Percentiles rank a stretch among this genome's conserved stretches.
phyloP scores from a whole-genome alignment of 2,113 vertebrate genomes.

The Pantherophis guttatus region DNA sequence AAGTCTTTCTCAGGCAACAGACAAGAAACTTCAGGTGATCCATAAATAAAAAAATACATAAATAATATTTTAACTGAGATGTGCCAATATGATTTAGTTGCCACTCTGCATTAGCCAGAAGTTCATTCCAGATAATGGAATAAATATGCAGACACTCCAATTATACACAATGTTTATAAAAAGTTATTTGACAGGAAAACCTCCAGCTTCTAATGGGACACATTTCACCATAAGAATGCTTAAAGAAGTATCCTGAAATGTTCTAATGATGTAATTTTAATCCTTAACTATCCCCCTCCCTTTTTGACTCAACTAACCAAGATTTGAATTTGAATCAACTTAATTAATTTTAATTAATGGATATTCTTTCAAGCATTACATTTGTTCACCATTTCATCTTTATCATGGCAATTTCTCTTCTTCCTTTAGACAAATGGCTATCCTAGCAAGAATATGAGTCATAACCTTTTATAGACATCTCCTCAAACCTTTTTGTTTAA shows the following conservation, averaged over 20 bases:
- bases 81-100: background rate
- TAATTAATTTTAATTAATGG: background rate
- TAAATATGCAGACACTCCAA: background rate
- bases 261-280: background rate
- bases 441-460: background rate
- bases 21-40: background rate
- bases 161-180: background rate
- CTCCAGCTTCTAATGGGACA: background rate
- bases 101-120: background rate
- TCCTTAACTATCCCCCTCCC: background rate
- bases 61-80: background rate
- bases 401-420: background rate
- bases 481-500: background rate
- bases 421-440: background rate
- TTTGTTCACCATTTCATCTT: background rate
- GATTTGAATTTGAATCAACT: background rate
- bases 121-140: background rate
- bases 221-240: background rate
- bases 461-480: background rate
- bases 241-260: background rate
- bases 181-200: background rate
- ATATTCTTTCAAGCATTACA: background rate
- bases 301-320: background rate
- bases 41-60: background rate
- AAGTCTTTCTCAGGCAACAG: background rate